Evolutionary conservation across 2,888 invertebrate genomes (phyloP), one percentile per base, ranked within the genome.

Genomic region (Crossocerus cetratus): DNA sequence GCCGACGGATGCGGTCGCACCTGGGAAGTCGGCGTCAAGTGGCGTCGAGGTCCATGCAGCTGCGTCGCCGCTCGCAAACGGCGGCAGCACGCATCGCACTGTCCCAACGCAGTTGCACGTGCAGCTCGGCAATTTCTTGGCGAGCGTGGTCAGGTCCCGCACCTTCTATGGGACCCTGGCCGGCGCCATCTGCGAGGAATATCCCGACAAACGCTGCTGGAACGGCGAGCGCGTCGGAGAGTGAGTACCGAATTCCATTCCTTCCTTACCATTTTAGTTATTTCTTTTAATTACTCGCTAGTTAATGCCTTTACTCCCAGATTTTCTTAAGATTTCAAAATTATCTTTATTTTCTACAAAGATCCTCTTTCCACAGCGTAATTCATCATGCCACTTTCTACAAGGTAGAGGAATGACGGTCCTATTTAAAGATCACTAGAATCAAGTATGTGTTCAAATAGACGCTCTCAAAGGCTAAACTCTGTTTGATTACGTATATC

Each of bases 141-240:
- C 90, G 44, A 90, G 90, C 69, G 87, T 92, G 80, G 86, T 84
- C 66, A 88, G 91, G 85, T 96, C 95, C 71, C 95, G 95, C 90
- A 95, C 95, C 84, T 96, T 98, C 89, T 98, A 97, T 91, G 93
- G 94, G 43, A 94, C 94, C 82, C 92, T 98, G 53, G 95, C 97
- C 2, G 95, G 96, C 90, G 93, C 94, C 84, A 91, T 96, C 62
- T 97, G 96, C 90, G 93, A 94, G 78, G 95, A 96, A 49, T 93
- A 94, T 80, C 94, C 94, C 72, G 93, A 93, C 53, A 93, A 82
- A 67, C 82, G 92, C 76, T 97, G 97, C 90, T 97, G 96, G 96
- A 96, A 96, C 86, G 96, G 96, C 60, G 93, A 94, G 80, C 90
- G 93, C 74, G 92, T 95, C 82, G 95, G 94, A 90, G 94, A 95